These are phyloP conservation scores for Nematostella vectensis DNA, from an alignment of 92 coral and sea anemone species.

Conservation along the genomic window DNA sequence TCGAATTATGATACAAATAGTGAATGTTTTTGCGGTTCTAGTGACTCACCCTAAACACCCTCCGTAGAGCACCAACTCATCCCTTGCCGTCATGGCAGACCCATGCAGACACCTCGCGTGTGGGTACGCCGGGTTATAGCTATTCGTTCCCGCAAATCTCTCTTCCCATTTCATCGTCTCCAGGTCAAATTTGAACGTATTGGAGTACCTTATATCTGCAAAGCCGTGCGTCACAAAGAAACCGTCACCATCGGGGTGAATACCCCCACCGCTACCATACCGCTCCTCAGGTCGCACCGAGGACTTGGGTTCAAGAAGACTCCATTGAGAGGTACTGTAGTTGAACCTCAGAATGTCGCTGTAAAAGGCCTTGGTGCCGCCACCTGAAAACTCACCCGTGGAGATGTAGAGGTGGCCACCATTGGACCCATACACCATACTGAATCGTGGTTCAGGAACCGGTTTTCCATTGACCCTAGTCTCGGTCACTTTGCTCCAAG, in stretches of 20 bases:
- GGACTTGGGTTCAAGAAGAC: slow-evolving; percentile 37
- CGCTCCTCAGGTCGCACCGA: slow-evolving; percentile 52
- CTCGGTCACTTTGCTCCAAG: slow-evolving; percentile 40
- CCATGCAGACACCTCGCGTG: slow-evolving; percentile 85
- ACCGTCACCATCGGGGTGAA: slow-evolving; percentile 51
- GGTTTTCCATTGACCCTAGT: slow-evolving; percentile 14
- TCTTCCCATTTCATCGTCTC: slow-evolving; percentile 53
- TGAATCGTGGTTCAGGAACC: slow-evolving; percentile 66
- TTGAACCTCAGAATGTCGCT: slow-evolving; percentile 61
- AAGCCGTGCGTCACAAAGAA: slow-evolving; percentile 86
- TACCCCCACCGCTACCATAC: slow-evolving; percentile 85
- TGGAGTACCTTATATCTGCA: slow-evolving; percentile 60
- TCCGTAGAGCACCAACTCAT: slow-evolving; percentile 82
- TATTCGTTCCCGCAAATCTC: slow-evolving; percentile 74
- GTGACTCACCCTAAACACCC: slow-evolving; percentile 96
- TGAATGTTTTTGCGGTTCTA: too few species aligned
- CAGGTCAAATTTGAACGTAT: slow-evolving; percentile 73
- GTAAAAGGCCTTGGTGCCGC: slow-evolving; percentile 26
- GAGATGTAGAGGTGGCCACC: slow-evolving; percentile 50
- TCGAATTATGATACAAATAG: too few species aligned
- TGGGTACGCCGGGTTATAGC: slow-evolving; percentile 81
- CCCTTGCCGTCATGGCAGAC: slow-evolving; percentile 55
- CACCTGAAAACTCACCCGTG: slow-evolving; percentile 60
- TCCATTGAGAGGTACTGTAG: slow-evolving; percentile 35
- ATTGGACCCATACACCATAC: slow-evolving; percentile 77